Evolutionary conservation across 2,888 invertebrate genomes (phyloP), one percentile per base, ranked within the genome.

Genomic region (Xanthostigma xanthostigma): DNA sequence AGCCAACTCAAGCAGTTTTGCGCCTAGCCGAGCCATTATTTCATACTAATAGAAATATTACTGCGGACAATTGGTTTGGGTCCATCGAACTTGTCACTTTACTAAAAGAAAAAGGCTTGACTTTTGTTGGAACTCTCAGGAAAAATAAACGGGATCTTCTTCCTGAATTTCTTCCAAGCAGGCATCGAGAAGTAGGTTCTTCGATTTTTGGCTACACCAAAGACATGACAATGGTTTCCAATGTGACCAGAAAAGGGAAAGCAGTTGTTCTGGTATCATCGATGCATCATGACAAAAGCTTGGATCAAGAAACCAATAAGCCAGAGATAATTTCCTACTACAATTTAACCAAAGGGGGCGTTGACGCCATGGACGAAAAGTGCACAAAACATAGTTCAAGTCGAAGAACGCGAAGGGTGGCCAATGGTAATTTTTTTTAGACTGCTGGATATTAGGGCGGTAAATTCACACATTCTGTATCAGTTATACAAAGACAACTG

Each of bases 41-140:
- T 47, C 46, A 49, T 35, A 49, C 55, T 36, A 55, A 53, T 2
- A 45, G 56, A 36, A 60, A 58, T 45, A 49, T 60, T 9, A 58
- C 57, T 5, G 48, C 52, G 34, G 57, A 59, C 44, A 58, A 58
- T 49, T 59, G 56, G 56, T 59, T 52, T 46, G 53, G 52, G 3
- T 50, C 46, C 44, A 27, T 10, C 17, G 52, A 51, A 27, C 50
- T 59, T 1, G 34, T 54, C 8, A 17, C 8, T 3, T 17, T 50
- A 9, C 33, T 54, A 33, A 50, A 51, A n/a, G 13, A 53, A 44
- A 37, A 48, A n/a, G 45, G 52, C 45, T 13, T 53, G 14, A 54
- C 53, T 33, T 35, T 51, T 39, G 48, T 51, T 12, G 54, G 53
- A 35, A 54, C 54, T 12, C 27, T 53, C 37, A 13, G 46, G 9